Conservation (phyloP, 2,888 invertebrate genomes). For the Drosophila pseudotalamancana region DNA sequence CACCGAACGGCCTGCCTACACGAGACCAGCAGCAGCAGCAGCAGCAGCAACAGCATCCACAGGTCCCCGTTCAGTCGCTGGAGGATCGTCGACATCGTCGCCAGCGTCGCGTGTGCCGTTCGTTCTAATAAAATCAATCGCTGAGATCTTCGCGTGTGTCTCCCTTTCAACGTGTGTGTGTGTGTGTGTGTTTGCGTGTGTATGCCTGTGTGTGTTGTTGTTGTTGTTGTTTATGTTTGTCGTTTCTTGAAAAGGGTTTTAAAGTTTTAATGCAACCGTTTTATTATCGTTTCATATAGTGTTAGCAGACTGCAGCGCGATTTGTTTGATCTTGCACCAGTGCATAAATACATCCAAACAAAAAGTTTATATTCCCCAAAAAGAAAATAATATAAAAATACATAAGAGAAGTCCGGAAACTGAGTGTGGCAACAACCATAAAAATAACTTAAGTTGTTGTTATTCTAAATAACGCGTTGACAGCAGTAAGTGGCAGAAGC, state of each 20-base stretch:
- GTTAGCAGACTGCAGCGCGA: conserved; percentile 39
- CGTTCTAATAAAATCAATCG: conserved; percentile 71
- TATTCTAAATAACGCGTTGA: conserved; percentile 64
- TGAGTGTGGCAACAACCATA: conserved; percentile 62
- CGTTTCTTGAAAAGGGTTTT: conserved; percentile 58
- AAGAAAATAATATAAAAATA: conserved; percentile 3
- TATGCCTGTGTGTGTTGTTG: conserved; percentile 14
- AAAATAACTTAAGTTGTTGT: conserved; percentile 67
- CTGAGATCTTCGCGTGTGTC: conserved; percentile 59
- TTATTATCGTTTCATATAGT: conserved; percentile 68
- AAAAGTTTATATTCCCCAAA: conserved; percentile 1
- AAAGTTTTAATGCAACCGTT: conserved; percentile 73
- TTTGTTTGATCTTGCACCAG: conserved; percentile 68
- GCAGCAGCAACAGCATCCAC: conserved; percentile 31
- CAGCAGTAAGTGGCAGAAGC: conserved; percentile 66
- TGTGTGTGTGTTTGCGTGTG: conserved; percentile 22
- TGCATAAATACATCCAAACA: conserved; percentile 45
- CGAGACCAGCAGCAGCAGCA: conserved; percentile 41
- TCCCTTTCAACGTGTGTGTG: conserved; percentile 21
- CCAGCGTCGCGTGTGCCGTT: conserved; percentile 66
- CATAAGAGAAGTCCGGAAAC: conserved; percentile 33
- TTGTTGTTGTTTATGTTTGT: conserved; percentile 58
- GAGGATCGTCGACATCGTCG: conserved; percentile 57
- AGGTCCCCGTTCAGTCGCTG: conserved; percentile 57
- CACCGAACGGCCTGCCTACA: conserved; percentile 44